A percentile compares a stretch with the other conserved stretches of the same genome.
Conservation (phyloP, 1,140 invertebrate species). For the Bombus sylvicola region DNA sequence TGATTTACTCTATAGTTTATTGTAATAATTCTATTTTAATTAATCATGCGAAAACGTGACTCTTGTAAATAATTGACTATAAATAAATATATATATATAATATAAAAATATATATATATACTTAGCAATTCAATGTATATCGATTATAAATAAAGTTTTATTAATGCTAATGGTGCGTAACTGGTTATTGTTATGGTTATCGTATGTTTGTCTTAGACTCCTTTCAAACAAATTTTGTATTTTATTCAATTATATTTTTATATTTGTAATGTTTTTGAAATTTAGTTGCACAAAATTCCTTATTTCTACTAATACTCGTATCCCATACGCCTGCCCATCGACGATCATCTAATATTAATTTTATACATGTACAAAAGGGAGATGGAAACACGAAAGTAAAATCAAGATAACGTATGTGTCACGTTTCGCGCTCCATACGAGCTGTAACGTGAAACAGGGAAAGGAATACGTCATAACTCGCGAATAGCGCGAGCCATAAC, state of each 20-base stretch:
- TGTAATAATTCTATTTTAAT: constrained; percentile 77
- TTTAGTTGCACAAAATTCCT: neutral
- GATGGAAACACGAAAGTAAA: too few relatives aligned
- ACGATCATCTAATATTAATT: neutral
- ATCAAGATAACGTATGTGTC: too few relatives aligned
- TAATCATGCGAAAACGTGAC: constrained; percentile 69
- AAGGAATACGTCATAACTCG: too few relatives aligned
- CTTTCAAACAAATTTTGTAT: neutral
- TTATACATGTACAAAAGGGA: too few relatives aligned
- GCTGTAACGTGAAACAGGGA: too few relatives aligned
- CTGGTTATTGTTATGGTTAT: neutral
- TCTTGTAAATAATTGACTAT: constrained; percentile 77
- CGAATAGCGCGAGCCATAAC: too few relatives aligned
- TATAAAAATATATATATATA: constrained; percentile 50
- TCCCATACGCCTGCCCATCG: neutral
- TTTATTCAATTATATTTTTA: neutral
- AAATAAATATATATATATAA: constrained; percentile 57
- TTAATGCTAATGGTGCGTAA: constrained; percentile 59
- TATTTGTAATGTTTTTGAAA: neutral
- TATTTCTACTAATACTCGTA: neutral
- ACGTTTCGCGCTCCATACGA: too few relatives aligned
- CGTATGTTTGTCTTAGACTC: too few relatives aligned
- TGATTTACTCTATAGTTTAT: constrained; percentile 81
- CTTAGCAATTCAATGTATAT: constrained; percentile 70
- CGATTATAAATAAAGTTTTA: constrained; percentile 73